A percentile compares a stretch with the other conserved stretches of the same genome.
Evolutionary conservation across 2,888 invertebrate genomes (phyloP).

Genomic region (Dendrolimus houi): DNA sequence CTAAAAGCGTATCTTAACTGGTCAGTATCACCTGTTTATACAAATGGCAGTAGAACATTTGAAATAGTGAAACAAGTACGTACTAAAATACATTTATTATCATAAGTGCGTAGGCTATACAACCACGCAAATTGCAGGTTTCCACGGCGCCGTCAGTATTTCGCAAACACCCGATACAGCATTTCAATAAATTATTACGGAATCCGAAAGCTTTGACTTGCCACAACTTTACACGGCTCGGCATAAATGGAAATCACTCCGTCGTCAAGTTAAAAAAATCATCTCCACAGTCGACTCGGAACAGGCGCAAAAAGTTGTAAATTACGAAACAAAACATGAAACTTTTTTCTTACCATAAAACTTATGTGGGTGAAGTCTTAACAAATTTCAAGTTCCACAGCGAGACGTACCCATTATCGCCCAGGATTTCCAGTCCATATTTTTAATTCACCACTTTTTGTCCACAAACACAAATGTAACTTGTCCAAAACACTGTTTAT

Average conservation of each 20-base stretch:
- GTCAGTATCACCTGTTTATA: neutral
- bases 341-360: conserved; percentile 70
- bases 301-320: conserved; percentile 14
- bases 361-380: conserved; percentile 65
- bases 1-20: neutral
- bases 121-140: neutral
- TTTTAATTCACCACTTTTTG: conserved; percentile 65
- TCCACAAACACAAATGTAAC: conserved; percentile 39
- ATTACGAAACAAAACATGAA: conserved; percentile 67
- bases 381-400: conserved; percentile 49
- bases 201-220: neutral
- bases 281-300: neutral
- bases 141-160: neutral
- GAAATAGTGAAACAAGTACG: neutral
- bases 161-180: neutral
- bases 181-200: neutral
- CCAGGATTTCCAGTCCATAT: conserved; percentile 55
- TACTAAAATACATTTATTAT: neutral
- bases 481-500: conserved; percentile 64
- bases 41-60: neutral
- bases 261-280: neutral
- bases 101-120: neutral
- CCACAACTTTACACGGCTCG: neutral
- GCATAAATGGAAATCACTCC: neutral
- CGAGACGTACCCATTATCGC: conserved; percentile 59